Evolutionary conservation across 2,888 invertebrate species (phyloP), one percentile per base, ranked within the genome.

Genomic region (Eremobia ochroleuca): DNA sequence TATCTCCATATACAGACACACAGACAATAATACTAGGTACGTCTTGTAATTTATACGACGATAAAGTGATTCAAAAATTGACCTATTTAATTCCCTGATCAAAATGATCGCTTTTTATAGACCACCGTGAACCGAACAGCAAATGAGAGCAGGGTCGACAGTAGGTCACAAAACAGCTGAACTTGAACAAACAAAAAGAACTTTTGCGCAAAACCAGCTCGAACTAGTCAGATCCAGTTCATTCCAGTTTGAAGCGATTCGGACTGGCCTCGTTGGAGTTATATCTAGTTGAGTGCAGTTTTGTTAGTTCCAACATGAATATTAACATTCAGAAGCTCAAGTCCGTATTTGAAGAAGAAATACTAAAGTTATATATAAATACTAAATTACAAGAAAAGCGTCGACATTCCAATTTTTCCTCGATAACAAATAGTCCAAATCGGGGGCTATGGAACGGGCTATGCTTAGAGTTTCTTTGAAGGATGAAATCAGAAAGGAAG

Each of bases 191-290:
- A 87, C 79, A 81, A 85, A 71, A 85, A 77, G 13, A 77, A 83
- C 80, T 85, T 76, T 75, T 73, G 46, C 66, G 68, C 73, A 65
- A 82, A 85, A 75, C 83, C 69, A 74, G 79, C 79, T 82, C 76
- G 31, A 75, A 67, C 81, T 73, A 69, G 81, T 79, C 76, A 64
- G 76, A 79, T 77, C 71, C 71, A 78, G 86, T 83, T 83, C 73
- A 78, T 70, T 78, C 77, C 77, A 86, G 79, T 87, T 88, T 85
- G 78, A 85, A 86, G 79, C 81, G 78, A 77, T 80, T 80, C 78
- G 71, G 62, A 67, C 77, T 81, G 81, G 78, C 79, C 78, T 81
- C 82, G 76, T 73, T 80, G 76, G 72, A 81, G 84, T 84, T 82
- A 77, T 74, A 79, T 77, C 71, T 75, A 79, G 77, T 83, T 73